Evolutionary conservation across 1,140 invertebrate species (phyloP).

Genomic region (Cydia strobilella): DNA sequence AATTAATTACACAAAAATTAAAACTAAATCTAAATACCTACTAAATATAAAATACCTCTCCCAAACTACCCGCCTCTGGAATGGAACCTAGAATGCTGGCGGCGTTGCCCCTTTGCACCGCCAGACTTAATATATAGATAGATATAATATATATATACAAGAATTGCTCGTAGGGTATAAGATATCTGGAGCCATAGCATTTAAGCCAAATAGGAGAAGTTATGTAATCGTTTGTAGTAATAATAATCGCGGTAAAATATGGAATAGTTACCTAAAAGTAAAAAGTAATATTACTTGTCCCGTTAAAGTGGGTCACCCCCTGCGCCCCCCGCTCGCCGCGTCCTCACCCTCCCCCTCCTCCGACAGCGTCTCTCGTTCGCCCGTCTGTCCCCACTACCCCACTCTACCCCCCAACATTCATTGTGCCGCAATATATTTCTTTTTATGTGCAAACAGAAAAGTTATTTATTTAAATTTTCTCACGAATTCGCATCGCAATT

Average conservation of each 20-base stretch:
- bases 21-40: no score
- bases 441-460: slow-evolving; percentile 80
- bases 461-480: slow-evolving; percentile 80
- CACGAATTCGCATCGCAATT: slow-evolving; percentile 79
- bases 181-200: slow-evolving; percentile 23
- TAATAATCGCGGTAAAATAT: slow-evolving; percentile 73
- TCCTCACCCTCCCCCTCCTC: slow-evolving; percentile 38
- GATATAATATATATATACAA: no score
- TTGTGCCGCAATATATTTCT: slow-evolving; percentile 80
- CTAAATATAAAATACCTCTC: no score
- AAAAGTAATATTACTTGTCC: slow-evolving; percentile 80
- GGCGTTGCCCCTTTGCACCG: no score
- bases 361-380: slow-evolving; percentile 62
- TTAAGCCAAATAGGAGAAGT: slow-evolving; percentile 45
- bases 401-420: slow-evolving; percentile 72
- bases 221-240: slow-evolving; percentile 47
- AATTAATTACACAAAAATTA: no score
- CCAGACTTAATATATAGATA: no score
- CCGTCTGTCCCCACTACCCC: slow-evolving; percentile 65
- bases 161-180: no score
- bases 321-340: slow-evolving; percentile 46
- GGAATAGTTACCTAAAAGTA: slow-evolving; percentile 80
- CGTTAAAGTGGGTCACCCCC: slow-evolving; percentile 79
- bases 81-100: no score
- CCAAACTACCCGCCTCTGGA: no score